Evolutionary conservation across 2,797 vertebrate species (phyloP).

Genomic region (Lutjanus campechanus): DNA sequence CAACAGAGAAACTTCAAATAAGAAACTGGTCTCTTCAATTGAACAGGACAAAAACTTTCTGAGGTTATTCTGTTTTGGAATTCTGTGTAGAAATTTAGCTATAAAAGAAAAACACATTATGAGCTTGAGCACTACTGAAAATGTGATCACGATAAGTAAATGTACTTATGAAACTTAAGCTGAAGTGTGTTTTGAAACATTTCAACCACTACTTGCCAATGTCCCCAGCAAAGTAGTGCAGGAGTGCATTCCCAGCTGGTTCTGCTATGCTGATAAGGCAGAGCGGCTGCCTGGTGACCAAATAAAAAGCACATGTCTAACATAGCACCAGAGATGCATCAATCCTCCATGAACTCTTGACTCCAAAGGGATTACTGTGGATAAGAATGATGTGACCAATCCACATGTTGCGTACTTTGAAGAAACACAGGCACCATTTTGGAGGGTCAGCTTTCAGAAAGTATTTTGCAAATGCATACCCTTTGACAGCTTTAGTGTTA

Average conservation of each 20-base stretch:
- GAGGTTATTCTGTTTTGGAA: not conserved
- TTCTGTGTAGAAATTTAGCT: not conserved
- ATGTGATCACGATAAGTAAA: conserved; percentile 20
- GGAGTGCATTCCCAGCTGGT: conserved; percentile 71
- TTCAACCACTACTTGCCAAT: conserved; percentile 19
- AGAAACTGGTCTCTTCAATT: not conserved
- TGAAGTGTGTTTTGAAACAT: conserved; percentile 19
- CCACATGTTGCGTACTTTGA: conserved; percentile 46
- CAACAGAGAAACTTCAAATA: not conserved
- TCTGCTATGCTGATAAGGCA: conserved; percentile 73
- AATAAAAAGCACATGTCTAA: conserved; percentile 83
- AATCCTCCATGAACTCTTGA: conserved; percentile 78
- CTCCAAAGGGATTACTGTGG: conserved; percentile 58
- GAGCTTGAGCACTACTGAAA: conserved; percentile 10
- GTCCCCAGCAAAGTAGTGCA: conserved; percentile 52
- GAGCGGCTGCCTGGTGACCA: conserved; percentile 67
- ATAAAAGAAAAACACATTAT: not conserved
- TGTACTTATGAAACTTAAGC: conserved; percentile 6
- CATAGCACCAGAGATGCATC: conserved; percentile 72
- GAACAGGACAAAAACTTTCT: not conserved
- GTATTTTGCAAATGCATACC: not conserved
- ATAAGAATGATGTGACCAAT: conserved; percentile 65
- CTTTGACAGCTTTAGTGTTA: not conserved
- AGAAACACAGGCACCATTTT: conserved; percentile 42
- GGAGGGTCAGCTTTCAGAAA: conserved; percentile 34